These are phyloP conservation scores for Dilophus febrilis DNA, from an alignment of 2,888 invertebrate genomes.

Conservation along the genomic window DNA sequence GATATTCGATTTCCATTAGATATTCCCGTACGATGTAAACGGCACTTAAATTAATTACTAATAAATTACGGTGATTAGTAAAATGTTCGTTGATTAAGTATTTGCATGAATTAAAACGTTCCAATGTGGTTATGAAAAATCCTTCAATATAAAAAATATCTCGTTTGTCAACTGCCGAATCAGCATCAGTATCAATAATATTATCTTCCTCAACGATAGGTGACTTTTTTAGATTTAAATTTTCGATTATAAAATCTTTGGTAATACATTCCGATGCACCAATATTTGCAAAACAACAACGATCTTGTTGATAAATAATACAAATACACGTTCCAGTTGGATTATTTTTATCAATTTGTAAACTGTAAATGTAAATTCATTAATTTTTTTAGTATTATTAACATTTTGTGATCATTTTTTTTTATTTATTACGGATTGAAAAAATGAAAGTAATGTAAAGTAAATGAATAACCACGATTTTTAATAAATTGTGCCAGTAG, in stretches of 20 bases:
- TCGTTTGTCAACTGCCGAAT: neutral
- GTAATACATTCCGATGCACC: conserved; percentile 35
- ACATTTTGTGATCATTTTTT: too few species aligned
- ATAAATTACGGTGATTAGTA: conserved; percentile 19
- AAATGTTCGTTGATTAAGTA: conserved; percentile 30
- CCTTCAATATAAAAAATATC: conserved; percentile 37
- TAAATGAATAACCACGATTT: too few species aligned
- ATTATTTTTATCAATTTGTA: conserved; percentile 20
- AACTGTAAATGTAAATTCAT: too few species aligned
- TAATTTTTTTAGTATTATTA: too few species aligned
- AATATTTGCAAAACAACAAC: conserved; percentile 35
- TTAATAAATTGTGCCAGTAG: too few species aligned
- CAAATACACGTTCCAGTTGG: conserved; percentile 36
- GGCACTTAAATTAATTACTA: conserved; percentile 37
- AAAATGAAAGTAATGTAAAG: too few species aligned
- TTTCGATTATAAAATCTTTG: conserved; percentile 19
- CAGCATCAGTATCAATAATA: too few species aligned
- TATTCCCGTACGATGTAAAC: conserved; percentile 33
- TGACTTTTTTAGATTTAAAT: conserved; percentile 7
- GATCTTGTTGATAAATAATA: conserved; percentile 28
- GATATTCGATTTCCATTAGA: conserved; percentile 25
- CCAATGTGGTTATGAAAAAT: conserved; percentile 33
- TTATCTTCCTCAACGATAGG: too few species aligned
- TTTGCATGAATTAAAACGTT: conserved; percentile 30
- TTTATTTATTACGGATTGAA: too few species aligned